These are phyloP conservation scores for Solenopsis fugax DNA, from an alignment of 1,140 invertebrate genomes.

Conservation along the genomic window DNA sequence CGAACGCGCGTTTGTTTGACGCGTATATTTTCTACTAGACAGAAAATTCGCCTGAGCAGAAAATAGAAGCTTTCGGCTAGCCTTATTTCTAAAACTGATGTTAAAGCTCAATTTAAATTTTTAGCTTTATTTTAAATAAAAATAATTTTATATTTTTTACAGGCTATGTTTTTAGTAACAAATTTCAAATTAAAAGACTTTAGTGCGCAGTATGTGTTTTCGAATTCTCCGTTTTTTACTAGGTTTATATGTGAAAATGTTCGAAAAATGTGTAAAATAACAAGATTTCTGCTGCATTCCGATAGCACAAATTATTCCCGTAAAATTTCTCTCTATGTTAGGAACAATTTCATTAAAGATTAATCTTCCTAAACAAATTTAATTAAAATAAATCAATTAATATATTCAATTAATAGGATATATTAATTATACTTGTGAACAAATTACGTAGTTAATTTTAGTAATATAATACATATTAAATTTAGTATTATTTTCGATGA, in stretches of 20 bases:
- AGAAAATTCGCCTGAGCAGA: not conserved
- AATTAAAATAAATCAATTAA: conserved; percentile 19
- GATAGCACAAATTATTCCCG: not conserved
- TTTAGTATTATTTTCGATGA: not conserved
- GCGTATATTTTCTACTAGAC: not conserved
- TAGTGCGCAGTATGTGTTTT: not conserved
- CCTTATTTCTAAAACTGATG: not conserved
- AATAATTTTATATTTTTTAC: conserved; percentile 3
- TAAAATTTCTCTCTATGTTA: not conserved
- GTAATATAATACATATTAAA: conserved; percentile 6
- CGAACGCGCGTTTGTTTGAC: conserved; percentile 43
- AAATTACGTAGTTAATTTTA: not conserved
- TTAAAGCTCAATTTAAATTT: conserved; percentile 4
- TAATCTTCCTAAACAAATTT: not conserved
- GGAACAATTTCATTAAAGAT: not conserved
- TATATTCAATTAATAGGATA: not conserved
- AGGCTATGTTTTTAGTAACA: not conserved
- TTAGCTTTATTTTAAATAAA: conserved; percentile 25
- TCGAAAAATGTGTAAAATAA: not conserved
- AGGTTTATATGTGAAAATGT: not conserved
- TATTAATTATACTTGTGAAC: not conserved
- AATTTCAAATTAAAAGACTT: not conserved
- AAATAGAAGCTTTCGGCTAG: not conserved
- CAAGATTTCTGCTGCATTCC: not conserved
- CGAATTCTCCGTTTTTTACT: not conserved